Evolutionary conservation across 92 coral and sea anemone species (phyloP), one percentile per base, ranked within the genome.

Genomic region (Epizoanthus stellaris): DNA sequence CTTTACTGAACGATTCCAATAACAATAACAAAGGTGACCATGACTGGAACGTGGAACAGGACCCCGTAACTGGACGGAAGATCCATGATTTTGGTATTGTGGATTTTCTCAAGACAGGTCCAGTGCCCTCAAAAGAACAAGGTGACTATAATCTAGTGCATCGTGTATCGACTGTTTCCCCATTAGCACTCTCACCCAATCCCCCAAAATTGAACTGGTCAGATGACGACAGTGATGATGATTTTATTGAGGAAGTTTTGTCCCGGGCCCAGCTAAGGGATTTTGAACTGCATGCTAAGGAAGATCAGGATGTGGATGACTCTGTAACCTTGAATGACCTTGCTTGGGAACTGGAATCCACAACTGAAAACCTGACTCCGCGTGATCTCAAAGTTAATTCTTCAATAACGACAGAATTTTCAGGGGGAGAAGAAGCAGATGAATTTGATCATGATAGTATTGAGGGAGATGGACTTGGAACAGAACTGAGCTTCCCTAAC

Each of bases 291-390:
- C 85, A 59, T 53, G 90, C 61, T 67, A 91, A 86, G 47, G 87
- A 88, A 20, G 95, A 94, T 69, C 99, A 96, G 70, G 98, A 96
- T 49, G 91, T 72, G 42, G 96, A 90, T 74, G 99, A 96, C 81
- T 90, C 89, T 4, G 98, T 93, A 30, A 94, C 99, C 71, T 85
- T 96, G 76, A 89, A 93, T 36, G 91, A 96, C 89, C 83, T 96
- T 82, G 89, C 91, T 54, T 96, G 99, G 98, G 99, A 96, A 85
- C 91, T 96, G 63, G 98, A 95, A 65, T 94, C 98, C 58, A 92
- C 99, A 42, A 89, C 98, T 61, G 99, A 96, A 13, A 79, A 93
- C n/a, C 73, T 92, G 86, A 89, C 98, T 36, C 93, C 87, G n/a
- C 87, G 92, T 65, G 94, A 89, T 39, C 80, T 86, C 21, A 93